Conservation (phyloP, 2,113 vertebrate species). For the Hippocampus comes region DNA sequence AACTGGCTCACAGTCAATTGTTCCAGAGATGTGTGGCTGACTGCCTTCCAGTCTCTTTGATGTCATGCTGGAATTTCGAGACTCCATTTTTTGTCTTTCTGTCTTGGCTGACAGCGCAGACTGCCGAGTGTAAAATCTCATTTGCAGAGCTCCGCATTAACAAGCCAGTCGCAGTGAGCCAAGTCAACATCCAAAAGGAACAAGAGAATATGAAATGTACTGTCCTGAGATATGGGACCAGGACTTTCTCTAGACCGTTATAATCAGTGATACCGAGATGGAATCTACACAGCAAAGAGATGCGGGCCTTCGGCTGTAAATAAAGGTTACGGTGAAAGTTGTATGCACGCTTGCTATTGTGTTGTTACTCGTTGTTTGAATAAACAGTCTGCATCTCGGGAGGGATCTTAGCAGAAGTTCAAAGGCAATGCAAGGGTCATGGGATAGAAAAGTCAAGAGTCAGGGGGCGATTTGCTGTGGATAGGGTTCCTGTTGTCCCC, state of each 20-base stretch:
- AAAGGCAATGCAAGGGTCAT: slow-evolving; percentile 58
- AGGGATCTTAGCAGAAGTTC: slow-evolving; percentile 48
- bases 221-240: slow-evolving; percentile 13
- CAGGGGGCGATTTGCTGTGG: slow-evolving; percentile 38
- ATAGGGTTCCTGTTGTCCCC: slow-evolving; percentile 64
- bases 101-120: slow-evolving; percentile 30
- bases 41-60: slow-evolving; percentile 50
- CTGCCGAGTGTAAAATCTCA: slow-evolving; percentile 49
- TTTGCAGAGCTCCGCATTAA: slow-evolving; percentile 44
- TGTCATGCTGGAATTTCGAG: slow-evolving; percentile 46
- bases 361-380: slow-evolving; percentile 32
- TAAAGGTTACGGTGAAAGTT: slow-evolving; percentile 23
- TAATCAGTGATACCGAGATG: slow-evolving; percentile 39
- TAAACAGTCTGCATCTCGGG: slow-evolving; percentile 42
- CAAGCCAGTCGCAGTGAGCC: slow-evolving; percentile 28
- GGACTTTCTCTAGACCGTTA: slow-evolving; percentile 9
- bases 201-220: neutral
- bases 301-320: slow-evolving; percentile 28
- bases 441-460: slow-evolving; percentile 47
- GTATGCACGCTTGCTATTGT: slow-evolving; percentile 16
- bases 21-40: slow-evolving; percentile 55
- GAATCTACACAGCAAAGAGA: slow-evolving; percentile 32
- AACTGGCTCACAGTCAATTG: slow-evolving; percentile 49
- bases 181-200: slow-evolving; percentile 34
- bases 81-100: slow-evolving; percentile 51